Evolutionary conservation across 64 coral and sea anemone species (phyloP), one percentile per base, ranked within the genome.

Genomic region (Actinia equina): DNA sequence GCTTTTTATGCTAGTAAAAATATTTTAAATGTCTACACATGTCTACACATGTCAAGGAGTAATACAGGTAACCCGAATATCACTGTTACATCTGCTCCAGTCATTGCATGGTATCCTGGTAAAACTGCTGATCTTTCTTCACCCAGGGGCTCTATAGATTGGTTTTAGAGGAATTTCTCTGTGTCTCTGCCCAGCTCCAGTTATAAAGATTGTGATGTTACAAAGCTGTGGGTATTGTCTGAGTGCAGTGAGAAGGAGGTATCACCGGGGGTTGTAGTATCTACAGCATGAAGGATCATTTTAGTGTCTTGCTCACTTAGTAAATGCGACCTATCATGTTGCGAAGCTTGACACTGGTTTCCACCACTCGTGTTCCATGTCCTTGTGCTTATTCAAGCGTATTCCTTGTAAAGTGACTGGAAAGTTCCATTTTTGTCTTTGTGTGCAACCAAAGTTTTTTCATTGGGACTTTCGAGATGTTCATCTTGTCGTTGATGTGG

Each of bases 141-240:
- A 57, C 79, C 88, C 82, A 89, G 88, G 52, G 27, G 78, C 46
- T 52, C 77, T 89, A 37, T 37, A 37, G 30, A 37, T 37, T 37
- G 30, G 30, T 37, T 37, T 37, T 37, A 37, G 30, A 37, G 30
- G 30, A 37, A 37, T 37, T 37, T 37, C 30, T 37, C 30, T 37
- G 30, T 37, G 30, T 37, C 30, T 37, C 30, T 37, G 30, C 30
- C 30, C 30, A 37, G 30, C 30, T 37, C 30, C 30, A 37, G 30
- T 37, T 26, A 89, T 77, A 89, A 89, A 82, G 53, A 46, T 26
- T 65, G 87, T 89, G 57, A 41, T 23, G 17, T 89, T 77, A 51
- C 77, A 89, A 81, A 89, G 78, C 77, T 49, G 87, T n/a, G 43
- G 56, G 57, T 88, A 88, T 80, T 19, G 8, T 22, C 84, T 86